Percentiles rank a stretch among this genome's conserved stretches.
Evolutionary conservation across 2,888 invertebrate species (phyloP).

Genomic region (Eupeodes luniger): DNA sequence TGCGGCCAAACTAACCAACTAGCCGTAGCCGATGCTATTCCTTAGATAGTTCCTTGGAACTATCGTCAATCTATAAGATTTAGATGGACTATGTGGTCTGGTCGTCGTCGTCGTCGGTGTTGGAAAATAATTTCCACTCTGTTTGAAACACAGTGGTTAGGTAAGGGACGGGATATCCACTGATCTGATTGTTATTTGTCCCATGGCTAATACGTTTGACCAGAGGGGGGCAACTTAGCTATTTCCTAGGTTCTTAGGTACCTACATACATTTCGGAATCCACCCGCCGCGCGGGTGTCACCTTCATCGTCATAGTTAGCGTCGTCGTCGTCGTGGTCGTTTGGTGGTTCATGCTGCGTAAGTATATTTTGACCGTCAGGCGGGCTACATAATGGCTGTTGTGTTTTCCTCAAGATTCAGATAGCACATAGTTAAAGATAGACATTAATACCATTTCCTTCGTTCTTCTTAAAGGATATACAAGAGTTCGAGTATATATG

Average conservation of each 20-base stretch:
- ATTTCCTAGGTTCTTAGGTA: background rate
- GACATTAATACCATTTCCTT: conserved; percentile 42
- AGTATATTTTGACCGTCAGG: conserved; percentile 1
- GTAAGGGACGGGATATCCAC: background rate
- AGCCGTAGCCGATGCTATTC: conserved; percentile 54
- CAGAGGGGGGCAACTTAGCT: conserved; percentile 61
- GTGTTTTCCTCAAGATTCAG: conserved; percentile 28
- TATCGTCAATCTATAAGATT: conserved; percentile 70
- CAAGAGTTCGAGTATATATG: background rate
- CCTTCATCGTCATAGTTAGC: background rate
- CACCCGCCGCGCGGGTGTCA: conserved; percentile 18
- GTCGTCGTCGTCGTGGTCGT: no score
- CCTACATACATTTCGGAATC: background rate
- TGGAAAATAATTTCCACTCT: conserved; percentile 60
- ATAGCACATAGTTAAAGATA: conserved; percentile 39
- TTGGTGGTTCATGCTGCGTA: conserved; percentile 23
- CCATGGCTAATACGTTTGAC: conserved; percentile 73
- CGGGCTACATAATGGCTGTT: conserved; percentile 45
- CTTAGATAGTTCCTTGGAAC: conserved; percentile 55
- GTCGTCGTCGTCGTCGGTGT: background rate
- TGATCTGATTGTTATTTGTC: conserved; percentile 75
- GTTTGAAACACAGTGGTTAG: background rate
- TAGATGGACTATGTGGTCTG: background rate
- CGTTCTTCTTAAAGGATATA: conserved; percentile 44
- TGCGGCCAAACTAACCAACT: background rate